phyloP scores from a whole-genome alignment of 2,113 vertebrate genomes.

The Physeter macrocephalus region DNA sequence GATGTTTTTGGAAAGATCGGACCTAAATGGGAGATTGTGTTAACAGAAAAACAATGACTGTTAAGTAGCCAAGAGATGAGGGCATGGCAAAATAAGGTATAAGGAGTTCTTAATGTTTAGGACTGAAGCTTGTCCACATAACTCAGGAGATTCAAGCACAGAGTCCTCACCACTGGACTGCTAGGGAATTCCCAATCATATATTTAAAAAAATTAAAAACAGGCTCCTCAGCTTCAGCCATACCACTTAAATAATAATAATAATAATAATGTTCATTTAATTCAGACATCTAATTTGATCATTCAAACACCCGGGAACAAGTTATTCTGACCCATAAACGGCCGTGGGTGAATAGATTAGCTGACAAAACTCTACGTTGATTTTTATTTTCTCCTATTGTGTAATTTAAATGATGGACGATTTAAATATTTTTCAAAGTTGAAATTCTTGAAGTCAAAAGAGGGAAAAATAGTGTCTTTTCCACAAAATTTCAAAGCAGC shows the following conservation, averaged over 20 bases:
- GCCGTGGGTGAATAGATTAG: background rate
- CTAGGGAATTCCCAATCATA: background rate
- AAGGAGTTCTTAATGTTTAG: background rate
- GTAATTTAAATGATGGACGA: slow-evolving; percentile 25
- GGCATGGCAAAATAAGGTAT: background rate
- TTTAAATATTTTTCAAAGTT: slow-evolving; percentile 19
- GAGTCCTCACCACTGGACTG: too few relatives aligned
- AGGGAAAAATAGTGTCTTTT: background rate
- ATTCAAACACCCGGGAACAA: background rate
- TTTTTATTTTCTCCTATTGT: background rate
- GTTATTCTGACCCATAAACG: background rate
- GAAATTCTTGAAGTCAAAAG: background rate
- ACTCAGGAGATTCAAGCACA: background rate
- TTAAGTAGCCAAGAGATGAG: background rate
- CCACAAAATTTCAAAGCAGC: background rate
- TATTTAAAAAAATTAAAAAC: background rate
- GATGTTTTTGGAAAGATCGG: background rate
- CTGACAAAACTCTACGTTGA: background rate
- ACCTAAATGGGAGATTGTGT: background rate
- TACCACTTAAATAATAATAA: background rate
- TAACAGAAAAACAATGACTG: background rate
- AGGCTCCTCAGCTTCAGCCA: background rate
- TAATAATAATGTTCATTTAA: background rate
- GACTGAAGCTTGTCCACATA: background rate
- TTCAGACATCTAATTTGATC: background rate